A percentile compares a stretch with the other conserved stretches of the same genome.
Conservation (phyloP, 2,888 invertebrate species). For the Plemyria rubiginata region DNA sequence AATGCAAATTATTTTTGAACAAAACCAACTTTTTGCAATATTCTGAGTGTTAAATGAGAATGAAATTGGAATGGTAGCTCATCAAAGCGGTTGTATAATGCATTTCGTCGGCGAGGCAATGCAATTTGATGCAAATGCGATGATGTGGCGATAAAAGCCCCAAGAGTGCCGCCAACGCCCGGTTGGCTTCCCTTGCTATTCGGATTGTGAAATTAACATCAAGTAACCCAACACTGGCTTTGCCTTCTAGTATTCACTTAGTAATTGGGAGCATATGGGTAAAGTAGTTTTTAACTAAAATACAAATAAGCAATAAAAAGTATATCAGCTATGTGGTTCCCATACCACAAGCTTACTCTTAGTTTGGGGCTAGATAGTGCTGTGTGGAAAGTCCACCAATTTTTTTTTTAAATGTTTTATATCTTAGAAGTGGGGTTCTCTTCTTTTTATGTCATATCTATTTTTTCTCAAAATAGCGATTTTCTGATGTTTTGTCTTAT, state of each 20-base stretch:
- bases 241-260: not conserved
- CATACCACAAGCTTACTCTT: too few species aligned
- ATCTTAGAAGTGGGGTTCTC: too few species aligned
- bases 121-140: constrained; percentile 76
- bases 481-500: too few species aligned
- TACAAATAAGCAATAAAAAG: too few species aligned
- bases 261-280: too few species aligned
- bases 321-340: too few species aligned
- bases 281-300: too few species aligned
- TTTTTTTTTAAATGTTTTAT: too few species aligned
- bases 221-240: constrained; percentile 22
- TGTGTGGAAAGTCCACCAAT: too few species aligned
- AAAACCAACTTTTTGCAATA: constrained; percentile 2
- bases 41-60: constrained; percentile 31
- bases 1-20: not conserved
- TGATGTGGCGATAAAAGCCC: constrained; percentile 61
- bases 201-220: constrained; percentile 22
- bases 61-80: constrained; percentile 36
- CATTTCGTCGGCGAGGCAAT: constrained; percentile 49
- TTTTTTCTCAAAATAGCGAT: too few species aligned
- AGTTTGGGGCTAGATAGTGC: too few species aligned
- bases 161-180: constrained; percentile 45
- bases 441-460: too few species aligned
- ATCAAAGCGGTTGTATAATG: constrained; percentile 43
- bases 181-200: constrained; percentile 37